Percentiles rank a stretch among this genome's conserved stretches.
Evolutionary conservation across 2,888 invertebrate species (phyloP).

Genomic region (Hofmannophila pseudospretella): DNA sequence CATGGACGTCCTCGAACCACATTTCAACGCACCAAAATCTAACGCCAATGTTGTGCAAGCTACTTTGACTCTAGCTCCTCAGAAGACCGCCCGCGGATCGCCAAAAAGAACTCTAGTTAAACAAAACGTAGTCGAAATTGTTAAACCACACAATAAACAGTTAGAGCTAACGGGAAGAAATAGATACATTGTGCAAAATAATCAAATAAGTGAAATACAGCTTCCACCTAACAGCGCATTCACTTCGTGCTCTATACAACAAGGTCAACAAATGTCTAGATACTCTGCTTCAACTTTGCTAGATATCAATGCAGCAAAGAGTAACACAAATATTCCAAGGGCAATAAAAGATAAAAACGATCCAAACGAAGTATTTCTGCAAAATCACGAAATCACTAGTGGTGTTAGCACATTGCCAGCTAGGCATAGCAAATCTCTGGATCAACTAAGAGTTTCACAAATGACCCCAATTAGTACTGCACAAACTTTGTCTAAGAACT

Average conservation of each 20-base stretch:
- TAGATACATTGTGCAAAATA: slow-evolving; percentile 73
- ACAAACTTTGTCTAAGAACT: slow-evolving; percentile 50
- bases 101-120: slow-evolving; percentile 68
- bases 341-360: slow-evolving; percentile 47
- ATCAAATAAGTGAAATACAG: slow-evolving; percentile 73
- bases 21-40: slow-evolving; percentile 72
- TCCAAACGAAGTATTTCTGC: slow-evolving; percentile 47
- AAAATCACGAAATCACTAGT: slow-evolving; percentile 62
- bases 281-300: slow-evolving; percentile 79
- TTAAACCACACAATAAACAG: slow-evolving; percentile 63
- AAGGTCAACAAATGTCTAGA: slow-evolving; percentile 72
- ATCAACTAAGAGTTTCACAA: slow-evolving; percentile 82
- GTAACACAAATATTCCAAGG: slow-evolving; percentile 39
- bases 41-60: slow-evolving; percentile 78
- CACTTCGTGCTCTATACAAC: slow-evolving; percentile 62
- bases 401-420: slow-evolving; percentile 80
- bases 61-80: slow-evolving; percentile 80
- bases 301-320: slow-evolving; percentile 58
- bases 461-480: slow-evolving; percentile 49
- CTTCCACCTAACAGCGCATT: slow-evolving; percentile 63
- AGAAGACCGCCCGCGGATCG: slow-evolving; percentile 64
- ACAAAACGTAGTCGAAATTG: slow-evolving; percentile 61
- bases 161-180: slow-evolving; percentile 69
- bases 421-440: slow-evolving; percentile 89
- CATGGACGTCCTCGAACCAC: slow-evolving; percentile 76